Percentiles rank a stretch among this genome's conserved stretches.
Conservation (phyloP, 2,888 invertebrate genomes). For the Acrobasis consociella region DNA sequence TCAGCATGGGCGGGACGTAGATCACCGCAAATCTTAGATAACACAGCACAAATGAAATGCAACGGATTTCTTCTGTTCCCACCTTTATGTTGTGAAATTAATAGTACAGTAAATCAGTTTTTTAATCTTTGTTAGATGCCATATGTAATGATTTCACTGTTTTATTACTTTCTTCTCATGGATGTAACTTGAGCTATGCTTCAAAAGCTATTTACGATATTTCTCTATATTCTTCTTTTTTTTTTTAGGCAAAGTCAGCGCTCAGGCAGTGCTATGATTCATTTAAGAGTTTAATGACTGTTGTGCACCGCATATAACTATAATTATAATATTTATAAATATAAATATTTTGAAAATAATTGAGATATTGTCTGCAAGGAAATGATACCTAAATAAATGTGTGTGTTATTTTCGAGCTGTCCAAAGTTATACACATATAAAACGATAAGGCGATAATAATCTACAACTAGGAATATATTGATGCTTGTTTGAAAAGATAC, state of each 20-base stretch:
- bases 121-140: too few species aligned
- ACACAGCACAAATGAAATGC: not conserved
- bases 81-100: not conserved
- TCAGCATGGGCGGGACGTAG: conserved; percentile 45
- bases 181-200: too few species aligned
- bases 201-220: too few species aligned
- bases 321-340: not conserved
- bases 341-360: not conserved
- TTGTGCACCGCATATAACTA: not conserved
- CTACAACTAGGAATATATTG: not conserved
- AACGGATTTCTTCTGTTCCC: not conserved
- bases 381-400: too few species aligned
- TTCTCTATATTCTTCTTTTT: too few species aligned
- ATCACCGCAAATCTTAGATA: conserved; percentile 34
- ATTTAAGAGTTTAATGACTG: not conserved
- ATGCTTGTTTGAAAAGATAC: not conserved
- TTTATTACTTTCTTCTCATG: too few species aligned
- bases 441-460: too few species aligned
- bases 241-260: too few species aligned
- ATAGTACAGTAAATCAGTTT: not conserved
- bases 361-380: not conserved
- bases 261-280: too few species aligned
- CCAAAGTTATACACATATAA: too few species aligned
- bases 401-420: too few species aligned
- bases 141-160: too few species aligned